A percentile compares a stretch with the other conserved stretches of the same genome.
These are phyloP conservation scores for Sialia sialis DNA, from an alignment of 2,113 vertebrate species.

Conservation along the genomic window DNA sequence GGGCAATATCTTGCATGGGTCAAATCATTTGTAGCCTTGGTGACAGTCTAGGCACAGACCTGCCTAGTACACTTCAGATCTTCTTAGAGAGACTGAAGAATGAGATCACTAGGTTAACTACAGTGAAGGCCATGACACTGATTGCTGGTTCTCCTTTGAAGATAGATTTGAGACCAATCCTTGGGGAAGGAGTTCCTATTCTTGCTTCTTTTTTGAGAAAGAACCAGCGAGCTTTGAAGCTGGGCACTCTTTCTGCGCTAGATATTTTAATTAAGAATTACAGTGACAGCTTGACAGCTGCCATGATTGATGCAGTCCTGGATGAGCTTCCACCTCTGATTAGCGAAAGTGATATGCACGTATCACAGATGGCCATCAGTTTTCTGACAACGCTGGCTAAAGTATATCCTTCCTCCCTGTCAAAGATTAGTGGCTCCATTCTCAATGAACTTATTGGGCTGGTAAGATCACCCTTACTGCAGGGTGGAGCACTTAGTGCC, in stretches of 20 bases:
- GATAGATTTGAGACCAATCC: slow-evolving; percentile 90
- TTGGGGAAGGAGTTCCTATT: slow-evolving; percentile 95
- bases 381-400: slow-evolving; percentile 95
- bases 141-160: slow-evolving; percentile 95
- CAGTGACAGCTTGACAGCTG: slow-evolving; percentile 89
- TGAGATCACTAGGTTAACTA: slow-evolving; percentile 95
- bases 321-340: slow-evolving; percentile 97
- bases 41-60: slow-evolving; percentile 89
- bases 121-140: slow-evolving; percentile 91
- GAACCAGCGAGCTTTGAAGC: slow-evolving; percentile 95
- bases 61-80: slow-evolving; percentile 93
- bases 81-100: slow-evolving; percentile 97
- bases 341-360: slow-evolving; percentile 98
- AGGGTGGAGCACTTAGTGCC: slow-evolving; percentile 94
- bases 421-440: slow-evolving; percentile 93
- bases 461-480: slow-evolving; percentile 92
- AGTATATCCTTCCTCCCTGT: slow-evolving; percentile 94
- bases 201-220: slow-evolving; percentile 97
- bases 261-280: slow-evolving; percentile 98
- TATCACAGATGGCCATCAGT: slow-evolving; percentile 98
- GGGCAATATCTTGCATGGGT: slow-evolving; percentile 98
- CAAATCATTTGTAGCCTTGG: slow-evolving; percentile 98
- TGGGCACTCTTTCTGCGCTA: slow-evolving; percentile 91
- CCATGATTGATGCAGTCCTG: slow-evolving; percentile 97
- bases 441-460: slow-evolving; percentile 93